Evolutionary conservation across 2,113 vertebrate genomes (phyloP).

Genomic region (Pseudorasbora parva): DNA sequence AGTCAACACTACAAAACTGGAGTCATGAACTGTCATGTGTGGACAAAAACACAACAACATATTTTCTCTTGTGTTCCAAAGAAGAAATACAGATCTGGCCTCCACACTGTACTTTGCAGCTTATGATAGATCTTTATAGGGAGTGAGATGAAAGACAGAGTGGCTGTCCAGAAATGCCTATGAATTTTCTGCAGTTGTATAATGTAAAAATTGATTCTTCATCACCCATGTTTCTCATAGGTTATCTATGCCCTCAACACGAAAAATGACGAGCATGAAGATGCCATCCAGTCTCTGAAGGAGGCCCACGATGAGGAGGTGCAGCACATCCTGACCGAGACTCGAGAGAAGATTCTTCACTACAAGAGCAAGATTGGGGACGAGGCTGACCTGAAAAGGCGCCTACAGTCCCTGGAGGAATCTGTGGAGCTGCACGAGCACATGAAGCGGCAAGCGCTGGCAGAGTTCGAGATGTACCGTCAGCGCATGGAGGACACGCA

Average conservation of each 20-base stretch:
- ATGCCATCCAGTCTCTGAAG: conserved; percentile 90
- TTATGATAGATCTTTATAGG: too few species aligned
- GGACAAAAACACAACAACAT: too few species aligned
- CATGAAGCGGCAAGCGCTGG: conserved; percentile 92
- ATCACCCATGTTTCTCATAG: conserved; percentile 66
- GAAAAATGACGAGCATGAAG: conserved; percentile 96
- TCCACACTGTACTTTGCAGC: neutral
- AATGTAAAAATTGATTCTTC: neutral
- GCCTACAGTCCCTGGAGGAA: conserved; percentile 90
- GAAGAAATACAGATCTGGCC: neutral
- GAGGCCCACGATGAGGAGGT: conserved; percentile 96
- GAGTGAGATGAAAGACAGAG: neutral
- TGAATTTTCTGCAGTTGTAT: neutral
- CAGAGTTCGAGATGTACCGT: conserved; percentile 95
- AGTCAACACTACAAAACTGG: too few species aligned
- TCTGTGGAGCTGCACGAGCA: conserved; percentile 92
- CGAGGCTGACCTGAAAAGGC: conserved; percentile 89
- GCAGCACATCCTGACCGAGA: conserved; percentile 94
- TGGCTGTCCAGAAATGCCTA: neutral
- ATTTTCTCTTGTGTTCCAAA: too few species aligned
- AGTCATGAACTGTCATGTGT: too few species aligned
- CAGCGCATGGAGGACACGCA: conserved; percentile 93
- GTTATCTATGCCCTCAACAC: conserved; percentile 98
- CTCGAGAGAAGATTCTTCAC: conserved; percentile 92
- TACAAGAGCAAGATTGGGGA: conserved; percentile 92